Conservation (phyloP, 53 echinoderm and acorn worm species). For the Apostichopus leukothele region DNA sequence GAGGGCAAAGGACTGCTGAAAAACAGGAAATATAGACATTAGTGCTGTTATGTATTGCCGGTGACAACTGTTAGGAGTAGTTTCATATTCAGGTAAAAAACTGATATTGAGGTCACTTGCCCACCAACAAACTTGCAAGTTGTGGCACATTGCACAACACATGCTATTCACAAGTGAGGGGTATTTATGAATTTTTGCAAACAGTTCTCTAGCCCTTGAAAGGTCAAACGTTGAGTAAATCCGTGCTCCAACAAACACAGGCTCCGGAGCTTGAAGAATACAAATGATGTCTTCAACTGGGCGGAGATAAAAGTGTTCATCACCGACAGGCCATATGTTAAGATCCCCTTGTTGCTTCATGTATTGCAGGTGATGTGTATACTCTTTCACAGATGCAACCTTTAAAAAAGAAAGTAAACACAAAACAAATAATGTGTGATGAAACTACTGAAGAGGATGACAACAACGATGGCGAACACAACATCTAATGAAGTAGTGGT, state of each 20-base stretch:
- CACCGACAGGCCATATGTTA: not conserved
- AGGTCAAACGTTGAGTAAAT: not conserved
- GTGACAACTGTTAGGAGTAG: no score
- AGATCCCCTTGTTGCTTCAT: conserved; percentile 12
- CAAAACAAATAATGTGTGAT: not conserved
- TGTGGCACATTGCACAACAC: no score
- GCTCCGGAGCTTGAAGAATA: not conserved
- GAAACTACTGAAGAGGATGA: no score
- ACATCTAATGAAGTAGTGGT: no score
- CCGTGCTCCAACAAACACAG: conserved; percentile 11
- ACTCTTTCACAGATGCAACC: conserved; percentile 5
- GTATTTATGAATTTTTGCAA: not conserved
- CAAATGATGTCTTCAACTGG: not conserved
- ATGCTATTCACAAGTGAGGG: not conserved
- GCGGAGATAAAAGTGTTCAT: not conserved
- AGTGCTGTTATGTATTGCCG: no score
- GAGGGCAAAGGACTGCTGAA: no score
- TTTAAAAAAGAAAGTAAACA: not conserved
- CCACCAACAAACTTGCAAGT: not conserved
- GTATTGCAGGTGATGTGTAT: not conserved
- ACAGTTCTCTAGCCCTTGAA: not conserved
- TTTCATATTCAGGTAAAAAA: no score
- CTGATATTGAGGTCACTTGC: no score
- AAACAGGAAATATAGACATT: no score
- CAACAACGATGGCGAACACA: no score